Base-by-base conservation (phyloP, 2,113 vertebrate genomes). In the Phyllostomus hastatus region DNA sequence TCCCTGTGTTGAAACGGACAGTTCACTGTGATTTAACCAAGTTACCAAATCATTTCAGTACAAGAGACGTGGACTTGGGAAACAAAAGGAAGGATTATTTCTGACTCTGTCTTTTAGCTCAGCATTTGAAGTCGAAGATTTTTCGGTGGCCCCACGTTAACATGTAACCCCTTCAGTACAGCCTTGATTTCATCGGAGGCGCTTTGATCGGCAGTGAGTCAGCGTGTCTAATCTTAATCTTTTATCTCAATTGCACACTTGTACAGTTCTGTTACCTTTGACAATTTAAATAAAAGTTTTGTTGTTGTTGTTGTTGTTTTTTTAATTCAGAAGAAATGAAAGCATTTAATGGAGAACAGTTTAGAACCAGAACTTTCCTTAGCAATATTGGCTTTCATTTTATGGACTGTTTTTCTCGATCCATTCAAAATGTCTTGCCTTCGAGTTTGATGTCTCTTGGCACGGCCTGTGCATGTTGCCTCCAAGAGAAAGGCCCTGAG, bases 21-120 rank as follows among this genome's bases (percentile, higher is more conserved):
- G 43, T 92, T 95, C 31, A 48, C 61, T 88, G 22, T 86, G 61
- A 86, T 79, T 88, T 89, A 92, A 95, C 43, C 54, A 73, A 19
- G 54, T 75, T 85, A 91, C 75, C 10, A 75, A 78, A 72, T 69
- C 78, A 61, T 94, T 95, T 80, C 50, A 79, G 3, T 95, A 91
- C 38, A 46, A 95, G 79, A 81, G 67, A 82, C 79, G 38, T 28
- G 48, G 35, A 67, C n/a, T 16, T 35, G 38, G 61, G 50, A 94
- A 95, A 72, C 70, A 69, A 69, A 66, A 66, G 43, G 48, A 75
- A 31, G 50, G 35, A 4, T 52, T 90, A 31, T 95, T 95, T 92
- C 28, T 95, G n/a, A 72, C 72, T 92, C 22, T 41, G 7, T 92
- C 59, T 90, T 95, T 41, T 31, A 79, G 52, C 48, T 90, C 28